A percentile compares a stretch with the other conserved stretches of the same genome.
Conservation (phyloP, 2,113 vertebrate genomes). For the Verasper variegatus region DNA sequence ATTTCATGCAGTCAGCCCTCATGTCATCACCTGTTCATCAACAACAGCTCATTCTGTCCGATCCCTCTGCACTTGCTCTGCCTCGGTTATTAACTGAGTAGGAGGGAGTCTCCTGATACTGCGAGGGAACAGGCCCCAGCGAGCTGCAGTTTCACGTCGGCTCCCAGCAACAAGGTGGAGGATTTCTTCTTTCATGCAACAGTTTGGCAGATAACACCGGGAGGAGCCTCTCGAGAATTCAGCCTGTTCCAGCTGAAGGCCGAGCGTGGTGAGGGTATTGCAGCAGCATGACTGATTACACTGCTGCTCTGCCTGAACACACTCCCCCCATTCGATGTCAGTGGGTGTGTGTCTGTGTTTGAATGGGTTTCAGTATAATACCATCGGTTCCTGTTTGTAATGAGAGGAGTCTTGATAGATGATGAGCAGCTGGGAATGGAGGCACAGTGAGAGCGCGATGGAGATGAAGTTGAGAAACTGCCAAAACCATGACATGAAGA, state of each 20-base stretch:
- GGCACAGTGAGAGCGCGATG: neutral
- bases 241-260: conserved; percentile 40
- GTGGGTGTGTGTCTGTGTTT: conserved; percentile 7
- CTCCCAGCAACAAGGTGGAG: conserved; percentile 15
- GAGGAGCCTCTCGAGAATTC: conserved; percentile 19
- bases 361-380: neutral
- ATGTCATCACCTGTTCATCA: conserved; percentile 63
- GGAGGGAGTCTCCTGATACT: conserved; percentile 27
- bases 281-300: conserved; percentile 30
- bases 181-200: neutral
- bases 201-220: conserved; percentile 29
- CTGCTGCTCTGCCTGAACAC: conserved; percentile 14
- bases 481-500: conserved; percentile 20
- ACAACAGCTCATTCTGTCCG: conserved; percentile 13
- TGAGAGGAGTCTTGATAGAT: conserved; percentile 45
- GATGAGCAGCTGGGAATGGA: conserved; percentile 52
- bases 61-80: conserved; percentile 48
- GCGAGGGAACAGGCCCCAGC: neutral
- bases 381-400: conserved; percentile 30
- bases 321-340: neutral
- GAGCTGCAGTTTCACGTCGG: conserved; percentile 9
- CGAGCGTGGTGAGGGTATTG: conserved; percentile 20
- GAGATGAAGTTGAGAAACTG: conserved; percentile 33
- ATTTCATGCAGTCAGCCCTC: neutral
- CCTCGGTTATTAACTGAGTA: conserved; percentile 11